These are phyloP conservation scores for Microcebus griseorufus DNA, from an alignment of 2,113 vertebrate species.

Conservation along the genomic window DNA sequence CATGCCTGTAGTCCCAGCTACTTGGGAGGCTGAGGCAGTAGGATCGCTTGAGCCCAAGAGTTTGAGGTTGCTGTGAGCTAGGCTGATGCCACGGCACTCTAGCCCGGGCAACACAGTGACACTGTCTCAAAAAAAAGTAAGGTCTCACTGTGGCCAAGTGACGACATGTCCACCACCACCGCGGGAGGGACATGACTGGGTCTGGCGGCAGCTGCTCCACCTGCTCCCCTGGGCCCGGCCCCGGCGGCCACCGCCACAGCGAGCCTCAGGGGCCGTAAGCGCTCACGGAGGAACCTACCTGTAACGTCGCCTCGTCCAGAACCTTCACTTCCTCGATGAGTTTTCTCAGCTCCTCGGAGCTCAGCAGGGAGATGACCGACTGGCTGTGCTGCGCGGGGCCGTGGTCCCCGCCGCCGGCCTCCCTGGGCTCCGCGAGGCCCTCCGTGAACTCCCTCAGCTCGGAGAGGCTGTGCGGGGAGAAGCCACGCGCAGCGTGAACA, in stretches of 20 bases:
- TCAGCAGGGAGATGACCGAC: slow-evolving; percentile 92
- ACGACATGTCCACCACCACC: too few species aligned
- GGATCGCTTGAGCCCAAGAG: too few species aligned
- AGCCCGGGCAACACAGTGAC: too few species aligned
- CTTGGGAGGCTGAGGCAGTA: too few species aligned
- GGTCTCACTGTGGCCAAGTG: neutral
- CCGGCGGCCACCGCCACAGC: neutral
- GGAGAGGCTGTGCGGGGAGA: slow-evolving; percentile 87
- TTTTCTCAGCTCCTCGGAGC: slow-evolving; percentile 87
- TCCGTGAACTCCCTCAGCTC: slow-evolving; percentile 89
- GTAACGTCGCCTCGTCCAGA: slow-evolving; percentile 91
- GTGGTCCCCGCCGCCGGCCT: slow-evolving; percentile 64
- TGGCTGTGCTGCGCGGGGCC: slow-evolving; percentile 82
- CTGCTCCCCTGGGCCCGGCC: too few species aligned
- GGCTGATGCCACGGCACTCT: too few species aligned
- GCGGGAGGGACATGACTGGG: neutral
- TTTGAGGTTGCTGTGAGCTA: too few species aligned
- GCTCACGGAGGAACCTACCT: slow-evolving; percentile 83
- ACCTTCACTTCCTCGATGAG: slow-evolving; percentile 93
- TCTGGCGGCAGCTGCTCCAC: neutral
- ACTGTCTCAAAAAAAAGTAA: too few species aligned
- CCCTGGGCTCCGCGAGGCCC: slow-evolving; percentile 79
- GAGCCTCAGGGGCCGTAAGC: rapidly evolving
- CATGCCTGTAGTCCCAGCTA: too few species aligned
- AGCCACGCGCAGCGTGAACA: rapidly evolving